These are phyloP conservation scores for Chaitophorus viminalis DNA, from an alignment of 2,888 invertebrate genomes.

Conservation along the genomic window DNA sequence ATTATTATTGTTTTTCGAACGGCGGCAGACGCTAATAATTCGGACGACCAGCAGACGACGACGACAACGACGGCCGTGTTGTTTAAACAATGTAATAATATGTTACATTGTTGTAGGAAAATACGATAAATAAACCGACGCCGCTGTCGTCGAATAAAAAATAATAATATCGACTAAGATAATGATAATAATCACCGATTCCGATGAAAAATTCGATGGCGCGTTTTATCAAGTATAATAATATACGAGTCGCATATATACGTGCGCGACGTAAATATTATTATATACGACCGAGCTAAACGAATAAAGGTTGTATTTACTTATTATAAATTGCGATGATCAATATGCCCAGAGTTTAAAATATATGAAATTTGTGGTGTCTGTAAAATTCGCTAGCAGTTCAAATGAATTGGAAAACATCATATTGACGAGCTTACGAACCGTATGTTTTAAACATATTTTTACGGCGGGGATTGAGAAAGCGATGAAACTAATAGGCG, in stretches of 20 bases:
- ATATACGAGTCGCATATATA: neutral
- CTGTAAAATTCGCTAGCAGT: neutral
- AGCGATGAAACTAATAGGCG: too few species aligned
- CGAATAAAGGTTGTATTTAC: too few species aligned
- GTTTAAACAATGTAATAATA: neutral
- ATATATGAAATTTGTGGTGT: too few species aligned
- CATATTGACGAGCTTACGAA: neutral
- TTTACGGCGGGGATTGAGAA: too few species aligned
- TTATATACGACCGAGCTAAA: too few species aligned
- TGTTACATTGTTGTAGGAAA: too few species aligned
- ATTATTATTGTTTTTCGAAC: slow-evolving; percentile 1
- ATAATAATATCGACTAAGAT: too few species aligned
- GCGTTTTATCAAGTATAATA: neutral
- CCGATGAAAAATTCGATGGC: neutral
- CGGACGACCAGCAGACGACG: neutral
- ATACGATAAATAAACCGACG: neutral
- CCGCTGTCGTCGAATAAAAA: neutral
- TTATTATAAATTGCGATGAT: too few species aligned
- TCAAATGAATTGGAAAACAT: too few species aligned
- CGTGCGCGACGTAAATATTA: neutral
- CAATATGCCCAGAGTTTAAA: too few species aligned
- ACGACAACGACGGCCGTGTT: neutral
- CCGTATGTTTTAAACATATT: too few species aligned
- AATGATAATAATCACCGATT: neutral
- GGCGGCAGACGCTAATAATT: neutral